phyloP scores from a whole-genome alignment of 2,797 vertebrate species.

The Limnodromus scolopaceus region DNA sequence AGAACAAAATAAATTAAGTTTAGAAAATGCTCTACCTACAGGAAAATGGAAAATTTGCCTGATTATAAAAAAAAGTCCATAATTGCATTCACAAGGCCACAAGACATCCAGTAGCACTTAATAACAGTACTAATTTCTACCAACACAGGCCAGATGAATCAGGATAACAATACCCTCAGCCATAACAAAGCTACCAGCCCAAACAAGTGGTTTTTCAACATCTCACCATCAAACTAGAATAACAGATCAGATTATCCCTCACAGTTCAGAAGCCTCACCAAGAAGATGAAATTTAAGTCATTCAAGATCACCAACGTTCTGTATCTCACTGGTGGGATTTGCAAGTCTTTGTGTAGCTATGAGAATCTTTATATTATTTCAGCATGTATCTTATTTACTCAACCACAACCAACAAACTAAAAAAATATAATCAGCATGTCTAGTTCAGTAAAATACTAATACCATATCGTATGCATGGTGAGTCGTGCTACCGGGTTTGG shows the following conservation, averaged over 20 bases:
- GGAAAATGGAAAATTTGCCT: background rate
- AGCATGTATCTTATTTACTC: background rate
- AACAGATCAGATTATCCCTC: background rate
- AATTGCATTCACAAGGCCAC: background rate
- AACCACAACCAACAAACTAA: background rate
- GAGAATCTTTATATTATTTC: background rate
- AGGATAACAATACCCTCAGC: background rate
- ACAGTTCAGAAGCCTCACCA: background rate
- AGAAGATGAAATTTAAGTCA: background rate
- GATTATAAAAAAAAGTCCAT: background rate
- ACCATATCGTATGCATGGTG: accelerated
- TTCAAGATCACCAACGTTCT: background rate
- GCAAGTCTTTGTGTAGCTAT: background rate
- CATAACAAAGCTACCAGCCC: background rate
- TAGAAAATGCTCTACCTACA: background rate
- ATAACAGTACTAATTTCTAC: background rate
- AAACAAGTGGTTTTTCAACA: background rate
- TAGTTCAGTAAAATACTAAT: background rate
- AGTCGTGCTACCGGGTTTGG: background rate
- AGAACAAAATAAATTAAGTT: background rate
- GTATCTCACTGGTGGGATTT: background rate
- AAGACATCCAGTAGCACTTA: background rate
- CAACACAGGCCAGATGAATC: background rate
- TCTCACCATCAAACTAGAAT: background rate
- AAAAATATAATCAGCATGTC: background rate